Base-by-base conservation (phyloP, 2,888 invertebrate species). In the Melanchra persicariae region DNA sequence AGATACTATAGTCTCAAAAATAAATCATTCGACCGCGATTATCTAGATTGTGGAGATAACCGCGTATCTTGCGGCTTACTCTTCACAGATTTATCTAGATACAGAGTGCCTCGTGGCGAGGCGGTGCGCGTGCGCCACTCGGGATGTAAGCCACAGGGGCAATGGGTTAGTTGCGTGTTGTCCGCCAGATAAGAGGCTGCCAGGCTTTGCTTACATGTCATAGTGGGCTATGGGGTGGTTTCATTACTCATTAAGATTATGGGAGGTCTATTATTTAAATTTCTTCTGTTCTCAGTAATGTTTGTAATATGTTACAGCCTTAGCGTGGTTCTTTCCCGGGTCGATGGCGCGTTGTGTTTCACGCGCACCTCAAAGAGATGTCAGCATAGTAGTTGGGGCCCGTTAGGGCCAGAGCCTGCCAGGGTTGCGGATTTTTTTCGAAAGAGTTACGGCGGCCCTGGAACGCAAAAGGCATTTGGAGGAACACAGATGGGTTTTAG, bases 61-160 rank as follows among this genome's bases (percentile, higher is more conserved):
- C 10, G 26, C 49, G 19, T 57, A 51, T 51, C 54, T 47, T 66
- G 19, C 15, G 22, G 40, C 26, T 34, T 15, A 59, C n/a, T 22
- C 54, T 54, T 37, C 37, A 45, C 40, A 37, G 77, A 77, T 52
- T 12, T 43, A 22, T 51, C 24, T 47, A 79, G 57, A 73, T 79
- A 61, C 49, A 49, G 26, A 55, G 22, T 40, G 26, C 12, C 24
- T 55, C 55, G 55, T 71, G 60, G 59, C 60, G 54, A 19, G 24
- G 58, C 8, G 49, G 59, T 47, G 81, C 26, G 81, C 76, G 63
- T 49, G 81, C 57, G 62, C 76, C 40, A 45, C 52, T 51, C 43
- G 47, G 77, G 55, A 81, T 69, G 82, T 77, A 81, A 81, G 77
- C 57, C 68, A 77, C 67, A 81, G 77, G 81, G 77, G 60, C 77